Evolutionary conservation across 2,113 vertebrate species (phyloP).

Genomic region (Ranitomeya variabilis): DNA sequence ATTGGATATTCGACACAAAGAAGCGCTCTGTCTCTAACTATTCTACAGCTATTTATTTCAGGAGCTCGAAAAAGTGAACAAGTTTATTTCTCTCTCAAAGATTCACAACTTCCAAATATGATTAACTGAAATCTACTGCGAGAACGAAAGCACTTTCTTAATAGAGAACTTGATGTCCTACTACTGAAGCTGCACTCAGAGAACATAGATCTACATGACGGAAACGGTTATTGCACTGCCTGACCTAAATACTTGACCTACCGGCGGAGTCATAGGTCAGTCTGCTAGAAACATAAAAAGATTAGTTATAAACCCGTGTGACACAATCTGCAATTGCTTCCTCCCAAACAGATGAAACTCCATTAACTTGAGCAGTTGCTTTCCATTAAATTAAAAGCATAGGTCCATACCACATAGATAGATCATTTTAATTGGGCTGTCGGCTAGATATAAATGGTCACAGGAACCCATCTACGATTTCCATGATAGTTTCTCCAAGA

Average conservation of each 20-base stretch:
- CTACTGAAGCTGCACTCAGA: too few species aligned
- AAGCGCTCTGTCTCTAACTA: too few species aligned
- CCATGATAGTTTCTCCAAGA: background rate
- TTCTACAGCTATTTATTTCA: too few species aligned
- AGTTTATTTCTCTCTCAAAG: background rate
- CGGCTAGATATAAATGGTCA: slow-evolving; percentile 12
- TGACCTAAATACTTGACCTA: slow-evolving; percentile 1
- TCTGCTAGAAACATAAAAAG: background rate
- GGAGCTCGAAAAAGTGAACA: background rate
- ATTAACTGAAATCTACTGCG: background rate
- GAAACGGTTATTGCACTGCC: slow-evolving; percentile 1
- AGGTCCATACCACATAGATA: slow-evolving; percentile 1
- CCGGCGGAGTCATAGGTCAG: slow-evolving; percentile 8
- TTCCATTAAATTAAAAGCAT: slow-evolving; percentile 35
- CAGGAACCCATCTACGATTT: background rate
- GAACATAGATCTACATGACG: background rate
- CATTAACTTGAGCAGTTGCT: slow-evolving; percentile 30
- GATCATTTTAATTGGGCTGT: slow-evolving; percentile 49
- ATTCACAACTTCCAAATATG: background rate
- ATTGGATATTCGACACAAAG: too few species aligned
- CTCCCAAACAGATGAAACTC: slow-evolving; percentile 25
- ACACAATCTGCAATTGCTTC: slow-evolving; percentile 21
- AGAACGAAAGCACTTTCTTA: background rate
- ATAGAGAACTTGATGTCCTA: background rate
- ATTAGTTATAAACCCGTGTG: slow-evolving; percentile 1